Conservation (phyloP, 2,888 invertebrate genomes). For the Xanthorhoe spadicearia region DNA sequence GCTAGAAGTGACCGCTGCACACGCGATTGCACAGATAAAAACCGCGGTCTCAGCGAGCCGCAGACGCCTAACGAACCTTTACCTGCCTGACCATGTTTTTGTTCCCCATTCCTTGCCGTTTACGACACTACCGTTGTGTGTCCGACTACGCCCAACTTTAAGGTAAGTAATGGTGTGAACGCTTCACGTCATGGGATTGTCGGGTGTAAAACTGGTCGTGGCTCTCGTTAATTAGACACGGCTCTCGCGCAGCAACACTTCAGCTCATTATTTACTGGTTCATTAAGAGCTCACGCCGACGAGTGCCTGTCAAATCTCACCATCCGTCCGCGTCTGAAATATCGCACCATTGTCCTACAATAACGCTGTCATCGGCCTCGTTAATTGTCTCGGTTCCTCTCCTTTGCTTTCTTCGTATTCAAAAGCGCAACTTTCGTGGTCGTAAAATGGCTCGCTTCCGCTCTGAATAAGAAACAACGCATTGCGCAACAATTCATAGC, state of each 20-base stretch:
- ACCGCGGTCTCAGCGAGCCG: constrained; percentile 63
- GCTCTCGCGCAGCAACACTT: constrained; percentile 76
- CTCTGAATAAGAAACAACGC: constrained; percentile 57
- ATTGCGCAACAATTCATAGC: constrained; percentile 65
- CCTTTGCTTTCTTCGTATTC: constrained; percentile 62
- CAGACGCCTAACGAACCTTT: constrained; percentile 66
- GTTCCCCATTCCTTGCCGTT: constrained; percentile 52
- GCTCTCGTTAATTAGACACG: constrained; percentile 78
- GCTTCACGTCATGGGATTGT: constrained; percentile 53
- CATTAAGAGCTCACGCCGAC: constrained; percentile 82
- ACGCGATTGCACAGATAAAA: constrained; percentile 74
- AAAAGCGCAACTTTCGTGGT: constrained; percentile 61
- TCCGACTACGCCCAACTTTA: constrained; percentile 48
- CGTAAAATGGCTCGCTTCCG: constrained; percentile 68
- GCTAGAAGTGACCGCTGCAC: constrained; percentile 77
- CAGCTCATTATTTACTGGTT: constrained; percentile 83
- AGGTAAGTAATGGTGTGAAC: constrained; percentile 62
- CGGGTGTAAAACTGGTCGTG: constrained; percentile 62
- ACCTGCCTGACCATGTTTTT: constrained; percentile 63
- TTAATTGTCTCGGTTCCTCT: constrained; percentile 75
- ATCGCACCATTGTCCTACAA: constrained; percentile 79
- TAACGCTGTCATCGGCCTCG: constrained; percentile 77
- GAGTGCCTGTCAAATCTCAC: constrained; percentile 77
- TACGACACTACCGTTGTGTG: constrained; percentile 58
- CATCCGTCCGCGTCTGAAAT: constrained; percentile 72